Evolutionary conservation across 2,888 invertebrate species (phyloP), one percentile per base, ranked within the genome.

Genomic region (Tryphoninae sp.): DNA sequence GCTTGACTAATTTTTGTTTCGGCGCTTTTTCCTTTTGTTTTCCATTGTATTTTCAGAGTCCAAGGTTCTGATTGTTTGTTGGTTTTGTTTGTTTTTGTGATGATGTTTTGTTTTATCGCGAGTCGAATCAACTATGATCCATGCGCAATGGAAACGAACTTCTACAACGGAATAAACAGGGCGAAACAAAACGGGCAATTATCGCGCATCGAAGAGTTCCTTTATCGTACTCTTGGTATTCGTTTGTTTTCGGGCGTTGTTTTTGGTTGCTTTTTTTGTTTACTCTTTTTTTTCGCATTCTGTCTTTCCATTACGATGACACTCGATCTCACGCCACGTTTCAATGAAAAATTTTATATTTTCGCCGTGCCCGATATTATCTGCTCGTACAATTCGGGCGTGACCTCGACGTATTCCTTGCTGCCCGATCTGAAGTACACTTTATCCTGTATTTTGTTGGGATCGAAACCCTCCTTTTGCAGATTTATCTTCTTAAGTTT

Each of bases 401-500:
- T 93, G 3, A 95, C 88, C 88, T 96, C 95, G 87, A 96, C 93
- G 91, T 97, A 98, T 55, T 90, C 91, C 77, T 91, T 89, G 78
- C 86, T 91, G 3, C 89, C 90, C 4, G 90, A 88, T 45, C 91
- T 87, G 86, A 94, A 94, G 88, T 92, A 95, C 65, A 95, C 86
- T 81, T 92, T 92, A 87, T 95, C 95, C 68, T 92, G 92, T 67
- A 93, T 91, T 83, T 93, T 90, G 58, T 87, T 89, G 0, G 92
- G 92, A 84, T 95, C 93, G 87, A 94, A 95, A 1, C 94, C 95
- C 86, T 95, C 94, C 73, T 93, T 93, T 85, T 94, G 94, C 16
- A 95, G 92, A 78, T 94, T 93, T 13, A 94, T 92, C 89, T 96
- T 96, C 88, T 94, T 94, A 84, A 95, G 89, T 89, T 96, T 96